Percentiles rank a stretch among this genome's conserved stretches.
These are phyloP conservation scores for Onthophagus taurus DNA, from an alignment of 1,140 invertebrate species.

Conservation along the genomic window DNA sequence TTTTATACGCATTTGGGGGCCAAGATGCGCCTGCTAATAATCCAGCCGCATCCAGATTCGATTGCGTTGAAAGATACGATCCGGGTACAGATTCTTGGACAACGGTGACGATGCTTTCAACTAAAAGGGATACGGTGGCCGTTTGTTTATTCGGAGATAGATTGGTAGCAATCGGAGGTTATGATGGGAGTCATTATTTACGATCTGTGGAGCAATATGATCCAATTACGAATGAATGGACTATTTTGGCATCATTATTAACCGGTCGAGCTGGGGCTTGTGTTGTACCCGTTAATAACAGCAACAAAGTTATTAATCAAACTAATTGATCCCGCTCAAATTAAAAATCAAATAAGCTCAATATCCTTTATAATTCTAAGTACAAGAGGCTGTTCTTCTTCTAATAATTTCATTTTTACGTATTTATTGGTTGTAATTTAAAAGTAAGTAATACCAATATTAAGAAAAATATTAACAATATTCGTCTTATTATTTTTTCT, in stretches of 20 bases:
- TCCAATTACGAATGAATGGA: slow-evolving; percentile 81
- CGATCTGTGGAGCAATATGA: slow-evolving; percentile 90
- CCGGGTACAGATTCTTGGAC: slow-evolving; percentile 80
- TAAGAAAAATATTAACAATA: no score
- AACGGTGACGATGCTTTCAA: slow-evolving; percentile 75
- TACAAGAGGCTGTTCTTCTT: no score
- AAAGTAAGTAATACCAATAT: no score
- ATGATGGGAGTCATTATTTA: slow-evolving; percentile 89
- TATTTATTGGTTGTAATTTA: no score
- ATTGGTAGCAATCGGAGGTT: slow-evolving; percentile 85
- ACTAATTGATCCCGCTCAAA: no score
- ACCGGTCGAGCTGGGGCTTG: slow-evolving; percentile 78
- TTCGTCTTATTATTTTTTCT: no score
- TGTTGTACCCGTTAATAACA: slow-evolving; percentile 56
- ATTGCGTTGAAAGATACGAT: slow-evolving; percentile 85
- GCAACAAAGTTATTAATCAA: slow-evolving; percentile 8
- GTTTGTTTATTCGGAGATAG: slow-evolving; percentile 82
- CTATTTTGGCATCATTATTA: slow-evolving; percentile 59
- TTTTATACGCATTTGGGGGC: slow-evolving; percentile 77
- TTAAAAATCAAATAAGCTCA: no score
- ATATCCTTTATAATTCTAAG: no score
- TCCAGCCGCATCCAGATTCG: slow-evolving; percentile 68
- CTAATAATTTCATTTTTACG: no score
- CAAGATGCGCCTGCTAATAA: slow-evolving; percentile 83
- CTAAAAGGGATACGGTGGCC: slow-evolving; percentile 83